These are phyloP conservation scores for Subanguina moxae DNA, from an alignment of 1,140 invertebrate genomes.

Conservation along the genomic window DNA sequence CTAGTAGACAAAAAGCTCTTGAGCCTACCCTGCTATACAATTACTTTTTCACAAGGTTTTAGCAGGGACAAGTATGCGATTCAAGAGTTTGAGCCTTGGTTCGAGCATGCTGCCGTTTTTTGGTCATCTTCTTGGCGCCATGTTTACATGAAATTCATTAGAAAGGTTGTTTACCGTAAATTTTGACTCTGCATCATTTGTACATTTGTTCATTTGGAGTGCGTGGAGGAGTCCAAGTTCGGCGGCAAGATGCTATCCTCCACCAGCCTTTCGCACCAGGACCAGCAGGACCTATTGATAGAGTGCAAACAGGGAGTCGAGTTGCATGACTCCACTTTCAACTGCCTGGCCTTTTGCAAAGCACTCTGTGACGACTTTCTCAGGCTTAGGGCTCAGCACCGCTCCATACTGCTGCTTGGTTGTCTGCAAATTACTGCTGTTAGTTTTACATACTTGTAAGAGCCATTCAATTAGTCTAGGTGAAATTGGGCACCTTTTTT, in stretches of 20 bases:
- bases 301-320: slow-evolving; percentile 17
- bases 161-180: slow-evolving; percentile 14
- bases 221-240: slow-evolving; percentile 16
- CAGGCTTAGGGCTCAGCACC: slow-evolving; percentile 15
- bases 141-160: slow-evolving; percentile 29
- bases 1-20: no score
- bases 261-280: background rate
- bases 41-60: no score
- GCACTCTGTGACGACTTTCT: slow-evolving; percentile 40
- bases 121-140: slow-evolving; percentile 28
- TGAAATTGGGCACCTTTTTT: no score
- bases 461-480: no score
- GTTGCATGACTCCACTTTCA: slow-evolving; percentile 35
- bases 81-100: slow-evolving; percentile 20
- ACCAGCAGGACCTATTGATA: background rate
- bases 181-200: background rate
- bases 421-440: slow-evolving; percentile 33
- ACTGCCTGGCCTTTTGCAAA: slow-evolving; percentile 44
- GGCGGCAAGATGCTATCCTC: background rate
- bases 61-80: background rate
- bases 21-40: no score
- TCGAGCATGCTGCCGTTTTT: slow-evolving; percentile 24
- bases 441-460: background rate
- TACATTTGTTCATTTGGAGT: slow-evolving; percentile 15
- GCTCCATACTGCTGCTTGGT: slow-evolving; percentile 26